Evolutionary conservation across 2,113 vertebrate genomes (phyloP), one percentile per base, ranked within the genome.

Genomic region (Polyodon spathula): DNA sequence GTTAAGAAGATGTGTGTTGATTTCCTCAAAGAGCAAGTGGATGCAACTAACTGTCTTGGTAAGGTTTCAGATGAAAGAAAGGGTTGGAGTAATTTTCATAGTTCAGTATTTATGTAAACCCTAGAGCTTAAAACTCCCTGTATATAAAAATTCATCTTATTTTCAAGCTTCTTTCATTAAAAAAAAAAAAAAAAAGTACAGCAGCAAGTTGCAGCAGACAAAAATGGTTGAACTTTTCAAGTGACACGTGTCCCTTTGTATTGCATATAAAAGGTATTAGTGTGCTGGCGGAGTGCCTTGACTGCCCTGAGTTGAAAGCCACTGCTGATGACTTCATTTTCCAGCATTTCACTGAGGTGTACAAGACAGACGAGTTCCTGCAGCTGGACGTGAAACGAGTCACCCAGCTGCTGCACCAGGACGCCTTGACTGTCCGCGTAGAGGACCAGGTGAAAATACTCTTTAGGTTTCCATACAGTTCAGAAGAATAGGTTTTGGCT

Each of bases 1-100:
- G 95, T 97, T 68, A 98, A 97, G 84, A 96, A 91, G 82, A 95
- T 98, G 95, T 98, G 95, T 68, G 93, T 97, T 71, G 93, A 98
- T 64, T 97, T 96, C 69, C 86, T 98, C 44, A 98, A 96, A 83
- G 94, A 94, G 68, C 94, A 98, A 84, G 90, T 98, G 62, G 95
- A 97, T 80, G 91, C 94, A 66, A 95, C 95, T 63, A 97, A 98
- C 75, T 98, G 95, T 68, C 84, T 98, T 50, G 94, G 95, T 98
- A 88, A 78, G 60, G 60, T 17, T 14, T 54, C 6, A 7, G 8
- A 17, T 50, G 43, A 10, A 27, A 27, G 43, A 12, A 8, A 10
- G 8, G 8, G 38, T 8, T 4, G 6, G 37, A 48, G 15, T 42
- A 17, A 11, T 10, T 0, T 54, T 37, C 9, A 11, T 16, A n/a